Conservation (phyloP, 2,888 invertebrate genomes). For the Helicoverpa assulta region DNA sequence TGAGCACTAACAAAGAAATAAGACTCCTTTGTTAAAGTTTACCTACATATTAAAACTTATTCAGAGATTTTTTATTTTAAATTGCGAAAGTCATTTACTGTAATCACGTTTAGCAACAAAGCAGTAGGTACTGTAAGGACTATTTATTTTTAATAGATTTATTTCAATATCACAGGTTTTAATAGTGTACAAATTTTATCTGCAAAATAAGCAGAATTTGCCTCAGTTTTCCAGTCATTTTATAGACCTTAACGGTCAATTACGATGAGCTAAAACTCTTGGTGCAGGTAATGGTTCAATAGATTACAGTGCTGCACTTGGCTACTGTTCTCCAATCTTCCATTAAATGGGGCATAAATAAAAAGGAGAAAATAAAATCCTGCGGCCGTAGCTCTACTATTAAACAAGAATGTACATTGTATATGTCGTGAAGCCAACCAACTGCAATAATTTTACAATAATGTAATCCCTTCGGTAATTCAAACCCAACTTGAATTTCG, state of each 20-base stretch:
- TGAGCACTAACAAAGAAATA: background rate
- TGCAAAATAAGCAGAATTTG: background rate
- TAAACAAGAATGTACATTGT: too few species aligned
- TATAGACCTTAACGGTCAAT: constrained; percentile 2
- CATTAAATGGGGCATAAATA: background rate
- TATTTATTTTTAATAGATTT: background rate
- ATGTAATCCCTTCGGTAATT: constrained; percentile 18
- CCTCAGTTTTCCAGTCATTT: background rate
- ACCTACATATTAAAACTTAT: too few species aligned
- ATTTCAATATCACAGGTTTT: background rate
- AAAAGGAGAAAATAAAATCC: background rate
- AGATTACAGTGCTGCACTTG: background rate
- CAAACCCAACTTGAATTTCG: constrained; percentile 17
- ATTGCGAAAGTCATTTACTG: background rate
- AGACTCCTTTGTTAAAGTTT: background rate
- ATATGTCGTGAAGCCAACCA: too few species aligned
- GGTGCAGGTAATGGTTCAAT: background rate
- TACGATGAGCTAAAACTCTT: background rate
- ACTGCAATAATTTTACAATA: constrained; percentile 5
- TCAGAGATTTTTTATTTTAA: background rate
- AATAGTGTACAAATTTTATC: background rate
- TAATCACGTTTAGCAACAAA: too few species aligned
- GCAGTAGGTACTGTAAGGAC: too few species aligned
- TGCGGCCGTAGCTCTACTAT: too few species aligned
- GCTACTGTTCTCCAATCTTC: too few species aligned